Conservation (phyloP, 2,888 invertebrate species). For the Dromius quadrimaculatus region DNA sequence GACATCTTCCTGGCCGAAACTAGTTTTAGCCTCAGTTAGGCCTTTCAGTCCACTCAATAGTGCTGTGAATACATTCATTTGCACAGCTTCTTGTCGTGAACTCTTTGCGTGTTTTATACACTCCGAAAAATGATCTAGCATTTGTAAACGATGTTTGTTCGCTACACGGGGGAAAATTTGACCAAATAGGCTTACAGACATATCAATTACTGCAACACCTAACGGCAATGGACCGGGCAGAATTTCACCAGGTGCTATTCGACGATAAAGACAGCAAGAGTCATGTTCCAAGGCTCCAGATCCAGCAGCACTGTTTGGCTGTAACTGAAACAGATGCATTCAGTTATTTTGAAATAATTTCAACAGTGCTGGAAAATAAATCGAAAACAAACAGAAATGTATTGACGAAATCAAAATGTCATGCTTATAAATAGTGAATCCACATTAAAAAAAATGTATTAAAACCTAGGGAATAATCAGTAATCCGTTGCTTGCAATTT, state of each 20-base stretch:
- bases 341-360: conserved; percentile 13
- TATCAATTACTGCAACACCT: conserved; percentile 96
- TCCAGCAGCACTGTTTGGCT: conserved; percentile 94
- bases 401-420: conserved; percentile 55
- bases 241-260: conserved; percentile 70
- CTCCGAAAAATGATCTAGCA: conserved; percentile 96
- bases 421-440: conserved; percentile 54
- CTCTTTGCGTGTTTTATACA: conserved; percentile 95
- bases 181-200: conserved; percentile 92
- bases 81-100: conserved; percentile 92
- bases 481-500: conserved; percentile 57
- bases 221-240: conserved; percentile 88
- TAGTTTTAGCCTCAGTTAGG: conserved; percentile 87
- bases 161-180: conserved; percentile 94
- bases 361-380: conserved; percentile 9
- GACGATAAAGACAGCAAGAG: conserved; percentile 89
- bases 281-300: conserved; percentile 98
- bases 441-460: conserved; percentile 53
- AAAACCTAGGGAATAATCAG: conserved; percentile 41
- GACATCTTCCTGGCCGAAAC: conserved; percentile 90
- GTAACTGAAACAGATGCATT: conserved; percentile 73
- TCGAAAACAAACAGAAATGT: conserved; percentile 50
- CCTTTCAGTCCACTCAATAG: conserved; percentile 89
- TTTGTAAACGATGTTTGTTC: conserved; percentile 95
- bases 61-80: conserved; percentile 97